phyloP scores from a whole-genome alignment of 2,888 invertebrate genomes.

The Synanthedon myopaeformis region DNA sequence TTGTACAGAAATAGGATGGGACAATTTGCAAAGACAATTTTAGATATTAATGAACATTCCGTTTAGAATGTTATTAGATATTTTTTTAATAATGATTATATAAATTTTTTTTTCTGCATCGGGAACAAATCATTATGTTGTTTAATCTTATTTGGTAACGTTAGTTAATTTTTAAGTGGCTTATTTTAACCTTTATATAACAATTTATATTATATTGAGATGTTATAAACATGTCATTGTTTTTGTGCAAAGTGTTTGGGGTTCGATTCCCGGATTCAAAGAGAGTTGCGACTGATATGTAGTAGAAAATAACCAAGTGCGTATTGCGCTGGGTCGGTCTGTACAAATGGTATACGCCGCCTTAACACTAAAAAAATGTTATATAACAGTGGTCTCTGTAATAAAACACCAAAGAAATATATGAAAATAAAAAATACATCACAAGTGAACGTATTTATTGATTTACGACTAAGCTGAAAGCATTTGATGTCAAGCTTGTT shows the following conservation, averaged over 20 bases:
- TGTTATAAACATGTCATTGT: slow-evolving; percentile 65
- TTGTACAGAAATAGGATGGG: slow-evolving; percentile 70
- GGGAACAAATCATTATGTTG: slow-evolving; percentile 71
- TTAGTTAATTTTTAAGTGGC: slow-evolving; percentile 67
- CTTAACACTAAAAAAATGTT: slow-evolving; percentile 60
- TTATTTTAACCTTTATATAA: slow-evolving; percentile 61
- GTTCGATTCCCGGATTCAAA: slow-evolving; percentile 46
- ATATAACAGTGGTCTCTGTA: slow-evolving; percentile 44
- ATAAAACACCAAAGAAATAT: slow-evolving; percentile 1
- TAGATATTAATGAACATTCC: slow-evolving; percentile 68
- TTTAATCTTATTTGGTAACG: slow-evolving; percentile 70
- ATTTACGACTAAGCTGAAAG: slow-evolving; percentile 15
- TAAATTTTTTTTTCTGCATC: slow-evolving; percentile 58
- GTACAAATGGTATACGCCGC: slow-evolving; percentile 69
- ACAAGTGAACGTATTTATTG: slow-evolving; percentile 15
- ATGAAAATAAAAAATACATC: background rate
- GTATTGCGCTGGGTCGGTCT: slow-evolving; percentile 44
- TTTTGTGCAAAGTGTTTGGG: slow-evolving; percentile 65
- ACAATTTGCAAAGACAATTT: slow-evolving; percentile 69
- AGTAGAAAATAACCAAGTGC: slow-evolving; percentile 51
- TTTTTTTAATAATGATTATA: slow-evolving; percentile 41
- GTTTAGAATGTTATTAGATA: slow-evolving; percentile 69
- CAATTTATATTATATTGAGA: slow-evolving; percentile 63
- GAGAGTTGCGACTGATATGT: slow-evolving; percentile 67
- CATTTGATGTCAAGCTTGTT: slow-evolving; percentile 16